Evolutionary conservation across 2,797 vertebrate genomes (phyloP), one percentile per base, ranked within the genome.

Genomic region (Bufotes viridis): DNA sequence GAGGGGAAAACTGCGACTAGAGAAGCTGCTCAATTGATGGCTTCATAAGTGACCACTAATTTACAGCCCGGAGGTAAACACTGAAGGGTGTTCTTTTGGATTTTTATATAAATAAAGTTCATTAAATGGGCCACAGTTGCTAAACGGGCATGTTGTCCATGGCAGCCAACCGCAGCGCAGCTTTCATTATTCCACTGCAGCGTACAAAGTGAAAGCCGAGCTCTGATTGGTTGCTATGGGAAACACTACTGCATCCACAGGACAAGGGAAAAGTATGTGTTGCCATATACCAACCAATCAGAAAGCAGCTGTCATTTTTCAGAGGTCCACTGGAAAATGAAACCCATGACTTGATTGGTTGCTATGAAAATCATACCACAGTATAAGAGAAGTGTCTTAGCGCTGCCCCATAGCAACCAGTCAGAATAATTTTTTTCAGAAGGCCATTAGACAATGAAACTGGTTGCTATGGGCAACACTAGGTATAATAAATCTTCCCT

Each of bases 11-110:
- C 55, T 58, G 42, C n/a, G 78, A 58, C 29, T 20, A 18, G 15
- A 12, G 53, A 61, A 20, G 18, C 78, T 1, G 26, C 58, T 20
- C 58, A 61, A 60, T 79, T 60, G 34, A 60, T 58, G 78, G 26
- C 57, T 60, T 29, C 51, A 0, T 78, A 80, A 80, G 78, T 60
- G 78, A 60, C 78, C 78, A 24, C 26, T 34, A 79, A 79, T 58
- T 58, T 60, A 58, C 53, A 79, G 55, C 6, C 49, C 63, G 8
- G 20, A 22, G 18, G 18, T 20, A 83, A 42, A 17, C 78, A 60
- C 9, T 18, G 1, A 72, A n/a, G 24, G 20, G 20, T 2, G 11
- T 24, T 2, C 20, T 55, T 49, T 3, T 24, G 42, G 5, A 1
- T n/a, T 53, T 76, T 51, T 13, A 12, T 78, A 8, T 78, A 53